Evolutionary conservation across 2,113 vertebrate genomes (phyloP).

Genomic region (Notothenia coriiceps): DNA sequence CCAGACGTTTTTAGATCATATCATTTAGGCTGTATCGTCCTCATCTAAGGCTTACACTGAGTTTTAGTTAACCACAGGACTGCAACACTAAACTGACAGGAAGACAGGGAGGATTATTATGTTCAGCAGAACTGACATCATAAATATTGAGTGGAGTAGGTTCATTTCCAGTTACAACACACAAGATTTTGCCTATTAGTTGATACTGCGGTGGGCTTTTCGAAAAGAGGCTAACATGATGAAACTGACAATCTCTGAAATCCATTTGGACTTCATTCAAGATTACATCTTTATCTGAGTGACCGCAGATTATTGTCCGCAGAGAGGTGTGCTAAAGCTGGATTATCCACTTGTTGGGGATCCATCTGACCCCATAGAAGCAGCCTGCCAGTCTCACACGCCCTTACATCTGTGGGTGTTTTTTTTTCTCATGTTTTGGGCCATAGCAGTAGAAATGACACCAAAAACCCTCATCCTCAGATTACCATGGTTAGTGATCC

Average conservation of each 20-base stretch:
- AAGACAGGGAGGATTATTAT: conserved; percentile 35
- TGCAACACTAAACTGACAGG: conserved; percentile 27
- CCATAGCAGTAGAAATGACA: conserved; percentile 66
- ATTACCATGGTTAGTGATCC: conserved; percentile 73
- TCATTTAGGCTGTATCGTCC: neutral
- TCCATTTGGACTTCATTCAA: conserved; percentile 80
- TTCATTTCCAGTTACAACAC: conserved; percentile 55
- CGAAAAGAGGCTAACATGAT: conserved; percentile 78
- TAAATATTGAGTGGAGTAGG: conserved; percentile 23
- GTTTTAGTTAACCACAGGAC: conserved; percentile 38
- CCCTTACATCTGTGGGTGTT: conserved; percentile 76
- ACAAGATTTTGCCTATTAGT: conserved; percentile 45
- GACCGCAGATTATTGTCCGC: conserved; percentile 80
- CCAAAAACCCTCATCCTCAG: conserved; percentile 78
- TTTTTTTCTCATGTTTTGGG: conserved; percentile 49
- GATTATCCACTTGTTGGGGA: conserved; percentile 83
- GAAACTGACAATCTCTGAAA: conserved; percentile 77
- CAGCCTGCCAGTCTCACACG: conserved; percentile 66
- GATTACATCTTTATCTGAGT: conserved; percentile 78
- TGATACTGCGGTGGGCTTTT: conserved; percentile 46
- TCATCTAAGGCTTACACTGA: conserved; percentile 25
- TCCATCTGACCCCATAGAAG: conserved; percentile 72
- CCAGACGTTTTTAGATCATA: neutral
- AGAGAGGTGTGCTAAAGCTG: conserved; percentile 84
- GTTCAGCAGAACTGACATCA: conserved; percentile 41